Evolutionary conservation across 1,140 invertebrate species (phyloP).

Genomic region (Zophobas atratus): DNA sequence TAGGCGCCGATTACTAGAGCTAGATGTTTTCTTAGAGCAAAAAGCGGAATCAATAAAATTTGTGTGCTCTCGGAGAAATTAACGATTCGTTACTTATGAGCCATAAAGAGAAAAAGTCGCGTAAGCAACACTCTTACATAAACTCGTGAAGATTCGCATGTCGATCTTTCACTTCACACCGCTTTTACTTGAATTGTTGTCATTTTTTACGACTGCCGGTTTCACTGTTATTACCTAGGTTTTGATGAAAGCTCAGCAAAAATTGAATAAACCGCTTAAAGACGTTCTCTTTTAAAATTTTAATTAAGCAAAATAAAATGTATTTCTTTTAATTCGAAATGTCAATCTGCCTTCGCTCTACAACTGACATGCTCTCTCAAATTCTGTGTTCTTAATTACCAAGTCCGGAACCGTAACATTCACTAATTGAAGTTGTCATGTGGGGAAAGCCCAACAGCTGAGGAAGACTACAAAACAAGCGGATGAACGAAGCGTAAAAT

Average conservation of each 20-base stretch:
- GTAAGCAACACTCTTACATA: background rate
- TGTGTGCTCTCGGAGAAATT: slow-evolving; percentile 13
- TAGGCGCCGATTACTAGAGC: background rate
- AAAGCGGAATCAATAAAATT: slow-evolving; percentile 17
- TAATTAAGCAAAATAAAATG: slow-evolving; percentile 12
- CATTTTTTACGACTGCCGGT: background rate
- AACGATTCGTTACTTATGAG: slow-evolving; percentile 10
- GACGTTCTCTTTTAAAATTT: background rate
- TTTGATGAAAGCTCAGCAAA: background rate
- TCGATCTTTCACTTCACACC: background rate
- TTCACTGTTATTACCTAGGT: background rate
- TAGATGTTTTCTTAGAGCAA: slow-evolving; percentile 5
- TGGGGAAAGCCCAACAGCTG: slow-evolving; percentile 17
- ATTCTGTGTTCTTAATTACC: slow-evolving; percentile 25
- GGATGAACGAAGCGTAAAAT: background rate
- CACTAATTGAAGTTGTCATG: slow-evolving; percentile 25
- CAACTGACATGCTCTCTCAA: slow-evolving; percentile 20
- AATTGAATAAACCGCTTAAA: background rate
- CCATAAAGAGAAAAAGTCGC: background rate
- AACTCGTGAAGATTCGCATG: slow-evolving; percentile 1
- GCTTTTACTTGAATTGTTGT: slow-evolving; percentile 19
- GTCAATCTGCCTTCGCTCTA: slow-evolving; percentile 9
- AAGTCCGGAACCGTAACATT: slow-evolving; percentile 11
- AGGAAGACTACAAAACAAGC: background rate
- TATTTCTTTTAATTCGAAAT: slow-evolving; percentile 15